Base-by-base conservation (phyloP, 64 coral and sea anemone species). In the Anthopleura sola region DNA sequence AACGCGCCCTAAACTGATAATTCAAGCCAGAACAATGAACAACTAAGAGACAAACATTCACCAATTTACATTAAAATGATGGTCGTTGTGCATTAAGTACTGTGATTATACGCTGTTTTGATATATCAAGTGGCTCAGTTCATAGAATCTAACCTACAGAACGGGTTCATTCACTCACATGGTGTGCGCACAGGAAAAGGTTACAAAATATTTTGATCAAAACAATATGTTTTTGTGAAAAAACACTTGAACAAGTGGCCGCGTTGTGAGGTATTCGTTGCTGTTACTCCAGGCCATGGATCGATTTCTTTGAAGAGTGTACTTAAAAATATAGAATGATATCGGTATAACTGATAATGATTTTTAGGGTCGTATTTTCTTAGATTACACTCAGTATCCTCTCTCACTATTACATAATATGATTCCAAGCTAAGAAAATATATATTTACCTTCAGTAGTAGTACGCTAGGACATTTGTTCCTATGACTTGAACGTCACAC, bases 161-260 rank as follows among this genome's bases (percentile, higher is more conserved):
- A 24, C 50, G 58, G 24, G 58, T 62, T 62, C 58, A 62, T 20
- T 14, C 5, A 24, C 40, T 28, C 29, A 31, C 1, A 34, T 71
- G 31, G 66, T 29, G 66, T 29, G 66, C 66, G 29, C n/a, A 32
- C 66, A 62, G 66, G 66, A 71, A 71, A 71, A 32, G 66, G 13
- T 71, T 71, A 3, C n/a, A 71, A 71, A 71, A 71, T 71, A 71
- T 71, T 71, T 71, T 71, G 26, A 29, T 71, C 66, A 71, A 34
- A 71, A 71, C 11, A 71, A 71, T 34, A 71, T 31, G 3, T 36
- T 31, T 29, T 12, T 71, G 50, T 14, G 34, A 71, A 12, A 3
- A 71, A 71, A n/a, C 2, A 71, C 31, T 71, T n/a, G n/a, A n/a
- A n/a, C n/a, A 71, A 71, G 66, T 15, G 28, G 28, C 15, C 3